A percentile compares a stretch with the other conserved stretches of the same genome.
Evolutionary conservation across 2,113 vertebrate species (phyloP).

Genomic region (Syngnathus scovelli): DNA sequence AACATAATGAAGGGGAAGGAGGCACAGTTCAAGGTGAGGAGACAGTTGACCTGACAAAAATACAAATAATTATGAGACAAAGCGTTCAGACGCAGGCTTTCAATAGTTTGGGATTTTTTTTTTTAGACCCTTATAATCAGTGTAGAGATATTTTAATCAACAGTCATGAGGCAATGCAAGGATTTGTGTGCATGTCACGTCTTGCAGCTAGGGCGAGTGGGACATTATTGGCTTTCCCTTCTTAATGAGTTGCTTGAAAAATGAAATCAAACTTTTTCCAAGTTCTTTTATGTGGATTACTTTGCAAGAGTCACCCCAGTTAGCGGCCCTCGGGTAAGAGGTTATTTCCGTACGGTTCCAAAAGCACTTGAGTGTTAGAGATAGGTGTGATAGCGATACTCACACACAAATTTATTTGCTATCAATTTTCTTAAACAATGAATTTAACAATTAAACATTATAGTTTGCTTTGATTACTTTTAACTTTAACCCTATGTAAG

Average conservation of each 20-base stretch:
- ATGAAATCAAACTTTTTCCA: background rate
- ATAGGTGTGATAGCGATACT: background rate
- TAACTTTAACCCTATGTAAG: no score
- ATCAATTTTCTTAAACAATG: background rate
- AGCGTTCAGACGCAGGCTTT: background rate
- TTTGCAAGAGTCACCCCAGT: background rate
- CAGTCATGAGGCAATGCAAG: background rate
- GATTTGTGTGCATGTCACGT: background rate
- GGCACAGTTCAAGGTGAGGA: no score
- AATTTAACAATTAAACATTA: background rate
- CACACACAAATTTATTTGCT: background rate
- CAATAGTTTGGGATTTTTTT: background rate
- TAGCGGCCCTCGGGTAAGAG: no score
- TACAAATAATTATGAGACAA: no score
- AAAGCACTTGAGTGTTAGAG: background rate
- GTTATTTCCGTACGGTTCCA: background rate
- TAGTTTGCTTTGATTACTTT: no score
- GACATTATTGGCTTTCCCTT: background rate
- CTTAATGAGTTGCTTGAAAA: background rate
- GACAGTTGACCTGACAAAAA: no score
- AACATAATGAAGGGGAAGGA: no score
- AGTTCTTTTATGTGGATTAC: background rate
- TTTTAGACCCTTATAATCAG: slow-evolving; percentile 1
- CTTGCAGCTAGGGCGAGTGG: background rate
- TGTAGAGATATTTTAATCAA: background rate